A percentile compares a stretch with the other conserved stretches of the same genome.
phyloP scores from a whole-genome alignment of 2,797 vertebrate genomes.

The Periophthalmus magnuspinnatus region DNA sequence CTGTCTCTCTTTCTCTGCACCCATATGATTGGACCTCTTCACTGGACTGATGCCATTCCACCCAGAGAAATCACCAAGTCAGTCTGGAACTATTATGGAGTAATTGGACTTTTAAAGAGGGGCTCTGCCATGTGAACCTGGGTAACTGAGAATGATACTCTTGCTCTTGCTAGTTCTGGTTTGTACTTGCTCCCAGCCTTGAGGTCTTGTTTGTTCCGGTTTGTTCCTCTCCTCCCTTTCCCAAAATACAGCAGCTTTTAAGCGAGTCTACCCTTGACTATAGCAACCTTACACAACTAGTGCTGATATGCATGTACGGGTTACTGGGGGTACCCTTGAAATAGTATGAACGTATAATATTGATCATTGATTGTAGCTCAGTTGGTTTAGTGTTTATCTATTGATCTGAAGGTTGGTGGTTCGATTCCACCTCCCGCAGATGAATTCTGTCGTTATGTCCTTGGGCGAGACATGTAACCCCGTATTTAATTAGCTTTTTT shows the following conservation, averaged over 20 bases:
- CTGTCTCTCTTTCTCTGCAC: constrained; percentile 62
- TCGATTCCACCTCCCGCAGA: too few relatives aligned
- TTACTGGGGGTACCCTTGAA: background rate
- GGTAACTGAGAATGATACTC: constrained; percentile 74
- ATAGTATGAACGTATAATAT: too few relatives aligned
- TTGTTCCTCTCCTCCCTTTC: constrained; percentile 25
- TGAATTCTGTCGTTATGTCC: too few relatives aligned
- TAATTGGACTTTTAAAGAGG: constrained; percentile 80
- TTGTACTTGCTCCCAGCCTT: constrained; percentile 37
- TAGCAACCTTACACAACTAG: background rate
- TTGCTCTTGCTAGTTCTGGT: constrained; percentile 45
- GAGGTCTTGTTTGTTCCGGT: constrained; percentile 19
- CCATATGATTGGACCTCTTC: constrained; percentile 72
- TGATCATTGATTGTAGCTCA: too few relatives aligned
- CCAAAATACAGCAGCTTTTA: constrained; percentile 46
- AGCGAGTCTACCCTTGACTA: constrained; percentile 17
- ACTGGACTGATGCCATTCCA: constrained; percentile 70
- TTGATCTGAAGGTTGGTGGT: too few relatives aligned
- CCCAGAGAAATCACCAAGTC: constrained; percentile 76
- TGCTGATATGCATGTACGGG: background rate
- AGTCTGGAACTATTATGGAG: constrained; percentile 73
- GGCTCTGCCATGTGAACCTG: constrained; percentile 75
- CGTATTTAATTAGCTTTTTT: too few relatives aligned
- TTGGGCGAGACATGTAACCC: too few relatives aligned
- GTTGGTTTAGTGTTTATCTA: too few relatives aligned